Conservation (phyloP, 2,888 invertebrate genomes). For the Drosophila histrio region DNA sequence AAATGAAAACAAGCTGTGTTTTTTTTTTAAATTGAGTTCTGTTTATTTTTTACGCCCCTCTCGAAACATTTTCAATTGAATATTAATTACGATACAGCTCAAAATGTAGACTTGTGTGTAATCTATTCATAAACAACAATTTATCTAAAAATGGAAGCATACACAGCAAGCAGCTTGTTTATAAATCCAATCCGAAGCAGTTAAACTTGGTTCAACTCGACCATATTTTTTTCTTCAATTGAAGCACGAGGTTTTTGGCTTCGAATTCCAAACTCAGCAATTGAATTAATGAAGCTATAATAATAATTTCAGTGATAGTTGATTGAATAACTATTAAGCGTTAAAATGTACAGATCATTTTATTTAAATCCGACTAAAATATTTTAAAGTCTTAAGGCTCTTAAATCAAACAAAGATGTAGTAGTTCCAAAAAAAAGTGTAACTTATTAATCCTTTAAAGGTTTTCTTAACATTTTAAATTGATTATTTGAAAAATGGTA, state of each 20-base stretch:
- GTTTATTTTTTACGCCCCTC: not conserved
- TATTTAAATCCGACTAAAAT: too few relatives aligned
- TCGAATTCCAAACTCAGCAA: too few relatives aligned
- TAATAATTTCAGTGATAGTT: too few relatives aligned
- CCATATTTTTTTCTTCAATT: not conserved
- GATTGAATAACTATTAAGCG: too few relatives aligned
- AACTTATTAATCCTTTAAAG: too few relatives aligned
- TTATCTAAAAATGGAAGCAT: not conserved
- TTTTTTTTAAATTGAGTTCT: not conserved
- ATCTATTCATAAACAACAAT: not conserved
- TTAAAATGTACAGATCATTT: too few relatives aligned
- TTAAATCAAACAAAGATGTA: too few relatives aligned
- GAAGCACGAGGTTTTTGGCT: not conserved
- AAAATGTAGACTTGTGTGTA: not conserved
- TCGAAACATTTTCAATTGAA: not conserved
- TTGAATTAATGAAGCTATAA: not conserved
- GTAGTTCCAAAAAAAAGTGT: too few relatives aligned
- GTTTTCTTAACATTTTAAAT: too few relatives aligned
- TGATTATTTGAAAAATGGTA: too few relatives aligned
- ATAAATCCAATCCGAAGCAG: not conserved
- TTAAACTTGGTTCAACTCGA: not conserved
- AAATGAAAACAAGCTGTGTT: not conserved
- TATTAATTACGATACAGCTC: slow-evolving; percentile 1
- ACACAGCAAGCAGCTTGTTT: not conserved
- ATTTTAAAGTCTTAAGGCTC: too few relatives aligned